Evolutionary conservation across 2,888 invertebrate species (phyloP).

Genomic region (Standfussiana lucernea): DNA sequence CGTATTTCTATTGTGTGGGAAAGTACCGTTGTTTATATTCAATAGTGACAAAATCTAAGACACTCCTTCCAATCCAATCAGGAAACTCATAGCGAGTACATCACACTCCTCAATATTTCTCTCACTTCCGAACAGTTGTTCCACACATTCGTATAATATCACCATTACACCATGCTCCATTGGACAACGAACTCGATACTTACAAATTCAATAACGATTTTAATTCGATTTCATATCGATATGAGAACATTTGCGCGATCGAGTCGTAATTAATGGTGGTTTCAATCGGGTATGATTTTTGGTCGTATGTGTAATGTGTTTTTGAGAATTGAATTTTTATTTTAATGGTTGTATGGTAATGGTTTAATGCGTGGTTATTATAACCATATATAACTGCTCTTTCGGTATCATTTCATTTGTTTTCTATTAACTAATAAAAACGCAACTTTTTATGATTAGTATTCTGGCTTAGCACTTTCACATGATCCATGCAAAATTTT

Average conservation of each 20-base stretch:
- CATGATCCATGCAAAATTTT: background rate
- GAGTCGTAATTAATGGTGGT: constrained; percentile 70
- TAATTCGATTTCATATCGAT: constrained; percentile 84
- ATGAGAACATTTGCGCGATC: constrained; percentile 74
- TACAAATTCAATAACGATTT: constrained; percentile 80
- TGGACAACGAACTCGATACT: constrained; percentile 74
- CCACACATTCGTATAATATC: constrained; percentile 78
- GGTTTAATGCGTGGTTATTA: background rate
- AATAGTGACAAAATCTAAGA: constrained; percentile 11
- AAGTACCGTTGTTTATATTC: background rate
- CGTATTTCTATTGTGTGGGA: background rate
- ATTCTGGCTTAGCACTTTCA: background rate
- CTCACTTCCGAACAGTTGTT: constrained; percentile 76
- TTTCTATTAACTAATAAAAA: background rate
- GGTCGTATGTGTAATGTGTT: constrained; percentile 54
- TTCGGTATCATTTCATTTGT: background rate
- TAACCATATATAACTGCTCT: background rate
- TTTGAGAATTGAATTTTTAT: constrained; percentile 60
- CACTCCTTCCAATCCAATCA: constrained; percentile 52
- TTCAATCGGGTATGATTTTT: constrained; percentile 71
- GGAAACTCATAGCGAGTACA: constrained; percentile 44
- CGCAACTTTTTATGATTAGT: background rate
- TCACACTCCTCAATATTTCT: constrained; percentile 55
- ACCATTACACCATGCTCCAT: constrained; percentile 76
- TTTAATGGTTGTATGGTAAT: constrained; percentile 42